Evolutionary conservation across 1,140 invertebrate genomes (phyloP), one percentile per base, ranked within the genome.

Genomic region (Grapholita molesta): DNA sequence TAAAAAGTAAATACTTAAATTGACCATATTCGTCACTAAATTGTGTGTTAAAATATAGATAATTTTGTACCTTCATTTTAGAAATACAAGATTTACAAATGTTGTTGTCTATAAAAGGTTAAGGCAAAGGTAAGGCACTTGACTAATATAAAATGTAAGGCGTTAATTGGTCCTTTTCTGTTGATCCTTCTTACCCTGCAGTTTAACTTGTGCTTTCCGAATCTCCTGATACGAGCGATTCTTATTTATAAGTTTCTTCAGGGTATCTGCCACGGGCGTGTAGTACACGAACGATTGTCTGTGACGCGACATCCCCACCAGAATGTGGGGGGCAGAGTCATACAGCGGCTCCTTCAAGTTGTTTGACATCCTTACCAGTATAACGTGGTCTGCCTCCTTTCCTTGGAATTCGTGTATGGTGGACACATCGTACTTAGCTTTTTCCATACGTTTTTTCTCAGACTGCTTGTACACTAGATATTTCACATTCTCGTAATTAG

Each of bases 391-490:
- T 15, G 11, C 25, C 15, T 61, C 12, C 25, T 61, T 61, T 3
- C 55, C 55, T 30, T 61, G 55, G n/a, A 28, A 61, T 15, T 61
- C 55, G 15, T 61, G 55, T n/a, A 61, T 30, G 5, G 55, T 61
- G 0, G 55, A 61, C 5, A 61, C 55, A 28, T 61, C 6, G 3
- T 61, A 61, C 12, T 12, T 12, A 28, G 24, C 55, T 30, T 28
- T 61, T 15, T 28, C 7, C 55, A 61, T 61, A 28, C n/a, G 24
- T 30, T 61, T 61, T 21, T 61, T 61, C 7, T 61, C 55, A 28
- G 55, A 12, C 12, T 61, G 55, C 25, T 61, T 61, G 25, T 30
- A 61, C 7, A 61, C 55, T n/a, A 61, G 24, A 15, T 61, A 61
- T 28, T 61, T 61, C 12, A 28, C 25, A 6, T 61, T n/a, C 1